phyloP scores from a whole-genome alignment of 2,113 vertebrate genomes.

The Labeo rohita region DNA sequence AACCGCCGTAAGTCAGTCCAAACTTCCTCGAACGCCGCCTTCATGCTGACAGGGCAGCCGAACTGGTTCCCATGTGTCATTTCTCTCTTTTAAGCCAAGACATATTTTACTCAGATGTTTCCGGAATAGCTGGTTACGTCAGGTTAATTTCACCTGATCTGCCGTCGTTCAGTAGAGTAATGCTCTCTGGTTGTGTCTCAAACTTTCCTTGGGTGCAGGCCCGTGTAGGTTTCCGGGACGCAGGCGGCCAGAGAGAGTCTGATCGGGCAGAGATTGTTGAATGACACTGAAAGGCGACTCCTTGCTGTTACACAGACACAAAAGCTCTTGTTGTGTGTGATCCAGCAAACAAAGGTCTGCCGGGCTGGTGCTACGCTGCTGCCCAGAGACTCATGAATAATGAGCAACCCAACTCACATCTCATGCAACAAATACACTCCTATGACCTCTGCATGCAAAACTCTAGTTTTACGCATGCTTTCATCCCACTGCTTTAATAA shows the following conservation, averaged over 20 bases:
- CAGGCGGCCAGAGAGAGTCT: not conserved
- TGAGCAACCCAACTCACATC: not conserved
- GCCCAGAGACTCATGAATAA: constrained; percentile 47
- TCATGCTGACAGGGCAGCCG: not conserved
- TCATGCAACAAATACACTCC: not conserved
- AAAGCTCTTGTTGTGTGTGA: constrained; percentile 29
- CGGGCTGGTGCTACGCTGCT: not conserved
- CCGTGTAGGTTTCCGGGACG: not conserved
- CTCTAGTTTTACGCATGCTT: not conserved
- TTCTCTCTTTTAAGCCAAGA: not conserved
- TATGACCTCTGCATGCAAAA: not conserved
- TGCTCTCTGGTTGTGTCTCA: too few species aligned
- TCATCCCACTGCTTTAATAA: not conserved
- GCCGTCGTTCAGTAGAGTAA: not conserved
- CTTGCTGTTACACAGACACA: constrained; percentile 38
- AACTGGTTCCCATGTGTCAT: constrained; percentile 61
- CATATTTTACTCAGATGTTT: constrained; percentile 19
- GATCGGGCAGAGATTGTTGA: constrained; percentile 53
- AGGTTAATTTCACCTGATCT: not conserved
- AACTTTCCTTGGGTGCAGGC: too few species aligned
- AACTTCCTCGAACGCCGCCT: not conserved
- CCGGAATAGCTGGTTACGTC: not conserved
- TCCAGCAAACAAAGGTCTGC: constrained; percentile 42
- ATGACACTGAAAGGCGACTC: constrained; percentile 49
- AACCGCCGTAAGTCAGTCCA: not conserved